Evolutionary conservation across 2,797 vertebrate genomes (phyloP).

Genomic region (Sarcoramphus papa): DNA sequence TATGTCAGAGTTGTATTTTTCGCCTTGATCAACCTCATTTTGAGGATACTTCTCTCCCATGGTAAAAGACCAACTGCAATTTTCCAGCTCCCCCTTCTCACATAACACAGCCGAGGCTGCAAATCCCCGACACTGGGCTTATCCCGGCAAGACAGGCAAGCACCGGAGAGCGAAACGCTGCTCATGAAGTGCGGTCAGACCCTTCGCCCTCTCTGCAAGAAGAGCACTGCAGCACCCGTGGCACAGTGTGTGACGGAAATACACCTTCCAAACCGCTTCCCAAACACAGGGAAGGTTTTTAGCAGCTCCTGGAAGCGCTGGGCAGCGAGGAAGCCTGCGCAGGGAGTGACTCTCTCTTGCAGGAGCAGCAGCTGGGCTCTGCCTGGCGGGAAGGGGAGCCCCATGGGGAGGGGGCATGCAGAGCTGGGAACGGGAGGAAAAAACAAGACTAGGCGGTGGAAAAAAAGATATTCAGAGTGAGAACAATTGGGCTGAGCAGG

Average conservation of each 20-base stretch:
- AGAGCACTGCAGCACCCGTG: background rate
- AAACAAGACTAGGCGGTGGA: background rate
- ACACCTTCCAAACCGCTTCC: background rate
- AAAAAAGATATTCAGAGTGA: background rate
- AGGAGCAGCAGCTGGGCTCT: background rate
- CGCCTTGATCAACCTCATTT: background rate
- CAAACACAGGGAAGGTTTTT: background rate
- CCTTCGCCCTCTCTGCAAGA: background rate
- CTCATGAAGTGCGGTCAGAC: fast-evolving
- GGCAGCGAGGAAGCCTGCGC: fast-evolving
- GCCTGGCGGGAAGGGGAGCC: fast-evolving
- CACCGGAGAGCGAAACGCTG: fast-evolving
- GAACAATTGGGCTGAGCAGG: background rate
- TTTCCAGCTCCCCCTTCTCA: background rate
- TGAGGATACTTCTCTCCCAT: background rate
- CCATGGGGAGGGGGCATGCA: fast-evolving
- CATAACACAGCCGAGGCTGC: background rate
- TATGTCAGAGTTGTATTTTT: background rate
- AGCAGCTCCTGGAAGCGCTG: background rate
- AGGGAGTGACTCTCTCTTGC: background rate
- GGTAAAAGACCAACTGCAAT: background rate
- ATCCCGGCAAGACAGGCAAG: background rate
- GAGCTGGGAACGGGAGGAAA: background rate
- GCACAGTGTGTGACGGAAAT: background rate
- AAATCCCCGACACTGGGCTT: background rate